A percentile compares a stretch with the other conserved stretches of the same genome.
phyloP scores from a whole-genome alignment of 2,797 vertebrate genomes.

The Myiothlypis coronata region DNA sequence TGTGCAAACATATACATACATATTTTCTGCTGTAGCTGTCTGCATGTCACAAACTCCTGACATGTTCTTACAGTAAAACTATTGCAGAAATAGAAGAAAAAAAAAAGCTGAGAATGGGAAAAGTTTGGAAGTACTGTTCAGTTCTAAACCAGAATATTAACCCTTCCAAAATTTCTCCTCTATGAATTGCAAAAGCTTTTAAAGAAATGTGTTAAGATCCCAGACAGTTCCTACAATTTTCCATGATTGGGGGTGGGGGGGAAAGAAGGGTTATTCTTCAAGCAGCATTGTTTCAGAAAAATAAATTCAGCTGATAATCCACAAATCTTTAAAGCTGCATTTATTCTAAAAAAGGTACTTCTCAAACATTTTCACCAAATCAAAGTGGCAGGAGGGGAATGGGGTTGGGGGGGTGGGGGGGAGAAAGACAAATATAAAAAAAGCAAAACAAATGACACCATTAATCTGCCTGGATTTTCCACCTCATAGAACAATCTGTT shows the following conservation, averaged over 20 bases:
- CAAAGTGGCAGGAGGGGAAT: not conserved
- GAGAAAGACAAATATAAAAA: slow-evolving; percentile 33
- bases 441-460: slow-evolving; percentile 74
- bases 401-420: not conserved
- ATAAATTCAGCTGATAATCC: slow-evolving; percentile 12
- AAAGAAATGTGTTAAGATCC: not conserved
- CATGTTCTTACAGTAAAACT: not conserved
- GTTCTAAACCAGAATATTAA: not conserved
- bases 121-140: slow-evolving; percentile 15
- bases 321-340: slow-evolving; percentile 31
- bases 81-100: not conserved
- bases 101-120: not conserved
- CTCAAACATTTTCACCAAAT: slow-evolving; percentile 52
- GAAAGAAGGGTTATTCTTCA: not conserved
- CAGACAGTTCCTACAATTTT: slow-evolving; percentile 26
- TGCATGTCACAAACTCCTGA: not conserved
- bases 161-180: slow-evolving; percentile 12
- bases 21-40: not conserved
- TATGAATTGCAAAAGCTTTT: slow-evolving; percentile 9
- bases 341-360: slow-evolving; percentile 43
- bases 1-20: rapidly evolving
- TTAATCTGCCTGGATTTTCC: slow-evolving; percentile 76
- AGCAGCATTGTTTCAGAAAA: not conserved
- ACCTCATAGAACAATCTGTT: slow-evolving; percentile 74
- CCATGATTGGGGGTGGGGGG: not conserved